Evolutionary conservation across 1,140 invertebrate genomes (phyloP).

Genomic region (Atopsyche davidsoni): DNA sequence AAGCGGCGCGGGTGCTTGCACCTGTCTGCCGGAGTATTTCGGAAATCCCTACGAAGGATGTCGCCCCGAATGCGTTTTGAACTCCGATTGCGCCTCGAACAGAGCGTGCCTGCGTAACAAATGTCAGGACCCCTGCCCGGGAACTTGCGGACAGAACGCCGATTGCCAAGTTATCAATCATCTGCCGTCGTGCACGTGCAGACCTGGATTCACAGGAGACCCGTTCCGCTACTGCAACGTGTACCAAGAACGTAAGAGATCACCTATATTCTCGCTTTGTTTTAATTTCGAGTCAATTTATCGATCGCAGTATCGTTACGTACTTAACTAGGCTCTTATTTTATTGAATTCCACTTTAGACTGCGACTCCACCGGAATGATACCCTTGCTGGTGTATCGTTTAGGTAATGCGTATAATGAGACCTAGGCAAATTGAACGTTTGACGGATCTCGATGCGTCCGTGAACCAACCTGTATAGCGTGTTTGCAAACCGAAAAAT

Average conservation of each 20-base stretch:
- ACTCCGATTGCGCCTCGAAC: slow-evolving; percentile 62
- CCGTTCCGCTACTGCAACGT: slow-evolving; percentile 62
- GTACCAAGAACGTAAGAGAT: slow-evolving; percentile 48
- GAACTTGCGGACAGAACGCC: slow-evolving; percentile 55
- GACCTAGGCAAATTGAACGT: too few relatives aligned
- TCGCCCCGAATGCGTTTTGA: slow-evolving; percentile 60
- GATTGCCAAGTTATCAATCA: slow-evolving; percentile 64
- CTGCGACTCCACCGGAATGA: too few relatives aligned
- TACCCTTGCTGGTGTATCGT: too few relatives aligned
- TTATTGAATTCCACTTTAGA: too few relatives aligned
- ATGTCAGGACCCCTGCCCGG: slow-evolving; percentile 60
- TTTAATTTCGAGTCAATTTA: slow-evolving; percentile 2
- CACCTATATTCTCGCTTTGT: neutral
- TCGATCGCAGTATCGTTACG: too few relatives aligned
- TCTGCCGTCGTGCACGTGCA: slow-evolving; percentile 58
- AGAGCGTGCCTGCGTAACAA: slow-evolving; percentile 54
- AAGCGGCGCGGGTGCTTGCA: slow-evolving; percentile 60
- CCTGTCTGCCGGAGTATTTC: slow-evolving; percentile 58
- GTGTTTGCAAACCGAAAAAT: too few relatives aligned
- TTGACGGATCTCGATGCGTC: too few relatives aligned
- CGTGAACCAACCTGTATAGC: too few relatives aligned
- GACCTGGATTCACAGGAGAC: slow-evolving; percentile 63
- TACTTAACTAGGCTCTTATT: too few relatives aligned
- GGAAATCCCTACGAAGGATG: slow-evolving; percentile 71
- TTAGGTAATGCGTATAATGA: too few relatives aligned